A percentile compares a stretch with the other conserved stretches of the same genome.
Conservation (phyloP, 2,113 vertebrate species). For the Sebastes schlegelii region DNA sequence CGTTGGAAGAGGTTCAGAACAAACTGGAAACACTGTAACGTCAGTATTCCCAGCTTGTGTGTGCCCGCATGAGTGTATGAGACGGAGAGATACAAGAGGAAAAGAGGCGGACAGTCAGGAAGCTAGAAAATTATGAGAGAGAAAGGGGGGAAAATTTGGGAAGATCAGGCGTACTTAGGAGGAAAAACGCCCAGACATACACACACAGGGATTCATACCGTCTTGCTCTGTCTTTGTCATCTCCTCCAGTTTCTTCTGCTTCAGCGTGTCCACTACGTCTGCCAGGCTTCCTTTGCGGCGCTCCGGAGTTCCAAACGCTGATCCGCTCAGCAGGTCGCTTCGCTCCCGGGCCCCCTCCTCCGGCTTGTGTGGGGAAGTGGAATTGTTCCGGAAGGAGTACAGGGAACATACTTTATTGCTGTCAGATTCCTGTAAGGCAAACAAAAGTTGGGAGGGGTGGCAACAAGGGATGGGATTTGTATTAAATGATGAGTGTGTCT, state of each 20-base stretch:
- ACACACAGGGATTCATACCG: constrained; percentile 84
- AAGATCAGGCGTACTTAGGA: constrained; percentile 30
- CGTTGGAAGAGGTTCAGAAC: constrained; percentile 82
- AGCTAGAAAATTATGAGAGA: constrained; percentile 22
- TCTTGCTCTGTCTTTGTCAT: constrained; percentile 99
- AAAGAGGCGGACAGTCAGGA: constrained; percentile 43
- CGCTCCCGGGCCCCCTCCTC: constrained; percentile 98
- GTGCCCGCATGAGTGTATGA: constrained; percentile 38
- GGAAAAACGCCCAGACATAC: constrained; percentile 1
- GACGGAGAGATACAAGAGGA: constrained; percentile 49
- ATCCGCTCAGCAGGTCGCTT: constrained; percentile 94
- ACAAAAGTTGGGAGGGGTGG: constrained; percentile 55
- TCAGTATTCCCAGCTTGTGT: constrained; percentile 76
- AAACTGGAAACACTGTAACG: constrained; percentile 83
- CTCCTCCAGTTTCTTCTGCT: constrained; percentile 99
- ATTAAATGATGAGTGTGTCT: constrained; percentile 57
- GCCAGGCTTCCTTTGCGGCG: constrained; percentile 99
- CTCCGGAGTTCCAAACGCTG: constrained; percentile 97
- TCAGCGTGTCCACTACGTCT: constrained; percentile 98
- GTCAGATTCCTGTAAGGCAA: constrained; percentile 94
- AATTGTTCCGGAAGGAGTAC: constrained; percentile 99
- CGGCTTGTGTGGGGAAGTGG: constrained; percentile 98
- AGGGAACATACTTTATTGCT: constrained; percentile 99
- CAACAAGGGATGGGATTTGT: constrained; percentile 62
- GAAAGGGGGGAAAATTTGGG: constrained; percentile 30